Evolutionary conservation across 2,797 vertebrate species (phyloP).

Genomic region (Poliocrania exsul): DNA sequence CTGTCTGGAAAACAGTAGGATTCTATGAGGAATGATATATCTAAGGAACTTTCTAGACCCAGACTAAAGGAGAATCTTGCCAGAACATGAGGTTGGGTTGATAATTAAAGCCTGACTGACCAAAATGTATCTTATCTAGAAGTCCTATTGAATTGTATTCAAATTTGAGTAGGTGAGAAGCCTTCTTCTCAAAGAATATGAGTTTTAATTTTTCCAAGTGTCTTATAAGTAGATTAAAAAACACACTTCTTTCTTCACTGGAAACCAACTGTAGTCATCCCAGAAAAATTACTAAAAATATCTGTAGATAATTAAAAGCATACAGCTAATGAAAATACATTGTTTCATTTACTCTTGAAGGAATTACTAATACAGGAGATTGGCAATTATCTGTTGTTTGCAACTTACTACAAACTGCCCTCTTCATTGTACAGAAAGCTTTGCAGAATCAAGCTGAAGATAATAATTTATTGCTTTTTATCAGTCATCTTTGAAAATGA

Average conservation of each 20-base stretch:
- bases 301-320: not conserved
- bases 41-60: not conserved
- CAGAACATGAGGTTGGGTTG: not conserved
- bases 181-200: fast-evolving
- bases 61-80: not conserved
- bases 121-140: not conserved
- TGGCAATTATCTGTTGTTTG: not conserved
- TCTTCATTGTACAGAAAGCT: not conserved
- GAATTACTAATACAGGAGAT: not conserved
- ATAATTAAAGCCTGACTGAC: not conserved
- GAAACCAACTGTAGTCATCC: not conserved
- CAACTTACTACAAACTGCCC: not conserved
- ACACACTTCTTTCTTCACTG: not conserved
- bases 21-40: not conserved
- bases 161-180: not conserved
- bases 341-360: not conserved
- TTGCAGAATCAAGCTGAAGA: conserved; percentile 55
- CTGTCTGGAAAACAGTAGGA: not conserved
- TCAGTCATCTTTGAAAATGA: conserved; percentile 57
- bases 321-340: not conserved
- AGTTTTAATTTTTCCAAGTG: not conserved
- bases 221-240: not conserved
- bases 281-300: not conserved
- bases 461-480: conserved; percentile 56
- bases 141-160: not conserved